Evolutionary conservation across 2,888 invertebrate species (phyloP).

Genomic region (Tipula unca): DNA sequence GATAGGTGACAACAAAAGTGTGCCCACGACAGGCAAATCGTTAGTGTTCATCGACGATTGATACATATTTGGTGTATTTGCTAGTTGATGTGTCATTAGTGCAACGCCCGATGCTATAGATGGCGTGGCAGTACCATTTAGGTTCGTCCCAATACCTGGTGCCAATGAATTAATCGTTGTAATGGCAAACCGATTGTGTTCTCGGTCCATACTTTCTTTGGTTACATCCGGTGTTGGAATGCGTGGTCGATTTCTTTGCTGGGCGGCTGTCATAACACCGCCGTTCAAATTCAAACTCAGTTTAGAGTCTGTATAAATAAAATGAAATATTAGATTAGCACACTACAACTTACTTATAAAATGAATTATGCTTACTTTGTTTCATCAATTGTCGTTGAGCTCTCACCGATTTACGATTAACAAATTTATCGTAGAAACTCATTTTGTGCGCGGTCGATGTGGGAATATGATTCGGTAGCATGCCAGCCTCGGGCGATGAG

Average conservation of each 20-base stretch:
- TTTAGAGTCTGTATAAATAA: constrained; percentile 60
- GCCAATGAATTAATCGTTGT: constrained; percentile 35
- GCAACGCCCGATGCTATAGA: constrained; percentile 51
- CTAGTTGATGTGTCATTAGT: constrained; percentile 57
- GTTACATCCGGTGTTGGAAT: constrained; percentile 84
- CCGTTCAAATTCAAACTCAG: constrained; percentile 58
- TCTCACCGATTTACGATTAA: constrained; percentile 62
- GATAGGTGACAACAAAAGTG: constrained; percentile 70
- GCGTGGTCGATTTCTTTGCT: constrained; percentile 64
- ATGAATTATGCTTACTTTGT: constrained; percentile 48
- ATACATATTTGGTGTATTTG: constrained; percentile 44
- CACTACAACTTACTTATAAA: not conserved
- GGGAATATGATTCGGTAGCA: constrained; percentile 34
- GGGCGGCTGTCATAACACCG: constrained; percentile 46
- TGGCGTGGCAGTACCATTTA: constrained; percentile 35
- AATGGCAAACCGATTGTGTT: constrained; percentile 46
- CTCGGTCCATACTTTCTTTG: constrained; percentile 67
- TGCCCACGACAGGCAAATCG: constrained; percentile 66
- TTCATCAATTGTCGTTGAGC: constrained; percentile 48
- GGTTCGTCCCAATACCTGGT: constrained; percentile 33
- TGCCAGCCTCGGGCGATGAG: constrained; percentile 53
- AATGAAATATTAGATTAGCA: too few species aligned
- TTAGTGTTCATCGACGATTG: constrained; percentile 34
- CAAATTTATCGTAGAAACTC: constrained; percentile 74
- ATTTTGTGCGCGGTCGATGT: constrained; percentile 54